Evolutionary conservation across 2,113 vertebrate genomes (phyloP).

Genomic region (Conger conger): DNA sequence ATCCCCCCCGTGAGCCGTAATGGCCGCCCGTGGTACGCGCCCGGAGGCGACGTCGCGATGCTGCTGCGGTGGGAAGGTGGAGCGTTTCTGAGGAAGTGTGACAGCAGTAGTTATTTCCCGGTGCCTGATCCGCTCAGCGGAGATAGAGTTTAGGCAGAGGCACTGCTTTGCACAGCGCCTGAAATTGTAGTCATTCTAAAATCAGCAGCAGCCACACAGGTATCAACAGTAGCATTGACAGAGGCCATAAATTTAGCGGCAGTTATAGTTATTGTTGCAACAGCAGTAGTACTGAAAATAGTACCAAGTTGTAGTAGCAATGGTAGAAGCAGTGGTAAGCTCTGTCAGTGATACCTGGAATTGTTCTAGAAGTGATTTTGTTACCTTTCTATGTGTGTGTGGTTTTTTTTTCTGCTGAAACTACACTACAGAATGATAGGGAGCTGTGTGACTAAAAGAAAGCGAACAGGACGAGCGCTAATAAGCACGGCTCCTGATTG

Average conservation of each 20-base stretch:
- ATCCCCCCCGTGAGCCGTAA: constrained; percentile 1
- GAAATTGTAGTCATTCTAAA: too few relatives aligned
- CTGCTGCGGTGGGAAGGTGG: not conserved
- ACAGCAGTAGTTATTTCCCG: too few relatives aligned
- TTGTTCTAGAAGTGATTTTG: not conserved
- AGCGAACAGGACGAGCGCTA: not conserved
- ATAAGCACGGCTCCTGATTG: constrained; percentile 11
- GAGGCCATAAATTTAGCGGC: not conserved
- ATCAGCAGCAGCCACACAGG: too few relatives aligned
- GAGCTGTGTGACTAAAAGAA: not conserved
- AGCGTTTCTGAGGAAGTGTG: too few relatives aligned
- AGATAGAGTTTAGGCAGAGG: too few relatives aligned
- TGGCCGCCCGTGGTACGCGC: not conserved
- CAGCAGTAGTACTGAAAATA: not conserved
- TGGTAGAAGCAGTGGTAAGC: not conserved
- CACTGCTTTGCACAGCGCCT: not conserved
- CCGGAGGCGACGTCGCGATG: not conserved
- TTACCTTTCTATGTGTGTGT: not conserved
- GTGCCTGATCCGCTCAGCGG: too few relatives aligned
- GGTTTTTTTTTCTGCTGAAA: not conserved
- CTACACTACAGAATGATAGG: not conserved
- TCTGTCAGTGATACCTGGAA: too few relatives aligned
- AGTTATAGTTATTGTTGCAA: not conserved
- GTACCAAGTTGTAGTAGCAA: not conserved
- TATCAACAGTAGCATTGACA: not conserved